Evolutionary conservation across 2,113 vertebrate genomes (phyloP).

Genomic region (Pelmatolapia mariae): DNA sequence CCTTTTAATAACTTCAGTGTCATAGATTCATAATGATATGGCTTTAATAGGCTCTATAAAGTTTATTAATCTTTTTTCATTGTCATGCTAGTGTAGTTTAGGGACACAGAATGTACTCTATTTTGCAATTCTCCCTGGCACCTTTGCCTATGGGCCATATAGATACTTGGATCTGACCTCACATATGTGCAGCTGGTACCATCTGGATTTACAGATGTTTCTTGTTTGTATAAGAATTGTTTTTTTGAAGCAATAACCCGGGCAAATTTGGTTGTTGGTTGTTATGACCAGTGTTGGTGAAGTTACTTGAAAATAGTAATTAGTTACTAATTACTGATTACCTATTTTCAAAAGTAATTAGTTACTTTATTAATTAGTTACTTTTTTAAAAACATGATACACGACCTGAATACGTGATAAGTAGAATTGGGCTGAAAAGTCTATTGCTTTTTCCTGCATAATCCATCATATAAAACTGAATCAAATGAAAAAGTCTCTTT

Average conservation of each 20-base stretch:
- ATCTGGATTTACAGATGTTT: not conserved
- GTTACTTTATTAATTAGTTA: too few relatives aligned
- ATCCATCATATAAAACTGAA: too few relatives aligned
- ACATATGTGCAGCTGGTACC: not conserved
- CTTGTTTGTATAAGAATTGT: not conserved
- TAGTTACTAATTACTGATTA: not conserved
- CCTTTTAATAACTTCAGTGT: not conserved
- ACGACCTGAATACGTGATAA: too few relatives aligned
- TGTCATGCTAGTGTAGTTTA: not conserved
- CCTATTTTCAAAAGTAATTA: too few relatives aligned
- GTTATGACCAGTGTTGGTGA: not conserved
- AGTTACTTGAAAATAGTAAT: accelerated
- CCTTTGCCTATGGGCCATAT: not conserved
- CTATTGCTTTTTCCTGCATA: too few relatives aligned
- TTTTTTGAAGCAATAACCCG: not conserved
- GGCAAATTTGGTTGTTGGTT: not conserved
- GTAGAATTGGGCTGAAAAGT: too few relatives aligned
- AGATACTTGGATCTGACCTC: not conserved
- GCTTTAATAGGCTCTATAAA: not conserved
- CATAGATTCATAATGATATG: not conserved
- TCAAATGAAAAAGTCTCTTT: too few relatives aligned
- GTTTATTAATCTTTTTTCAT: not conserved
- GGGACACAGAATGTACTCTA: not conserved
- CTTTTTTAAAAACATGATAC: too few relatives aligned
- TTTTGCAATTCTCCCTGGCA: not conserved